Evolutionary conservation across 2,113 vertebrate genomes (phyloP).

Genomic region (Callocephalon fimbriatum): DNA sequence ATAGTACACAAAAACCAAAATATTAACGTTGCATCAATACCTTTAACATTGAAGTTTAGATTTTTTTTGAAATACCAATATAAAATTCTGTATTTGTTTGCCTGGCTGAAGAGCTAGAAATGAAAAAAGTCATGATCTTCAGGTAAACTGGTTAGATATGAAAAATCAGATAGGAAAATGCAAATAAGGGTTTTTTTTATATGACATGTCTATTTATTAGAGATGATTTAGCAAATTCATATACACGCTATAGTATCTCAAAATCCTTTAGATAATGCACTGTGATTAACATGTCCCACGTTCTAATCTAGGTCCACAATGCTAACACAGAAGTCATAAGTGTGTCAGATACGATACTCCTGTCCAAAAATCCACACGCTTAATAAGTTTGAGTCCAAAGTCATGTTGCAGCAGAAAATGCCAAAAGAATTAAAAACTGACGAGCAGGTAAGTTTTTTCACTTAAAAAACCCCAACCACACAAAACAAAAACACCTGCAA

Average conservation of each 20-base stretch:
- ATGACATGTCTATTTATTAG: background rate
- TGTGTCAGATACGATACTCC: background rate
- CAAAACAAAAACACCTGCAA: accelerated
- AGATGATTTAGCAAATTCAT: background rate
- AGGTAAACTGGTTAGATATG: background rate
- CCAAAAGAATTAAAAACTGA: background rate
- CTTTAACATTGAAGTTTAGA: background rate
- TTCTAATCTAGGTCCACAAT: background rate
- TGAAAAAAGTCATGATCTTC: background rate
- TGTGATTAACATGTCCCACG: background rate
- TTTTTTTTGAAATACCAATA: background rate
- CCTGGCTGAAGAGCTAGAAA: background rate
- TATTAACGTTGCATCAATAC: background rate
- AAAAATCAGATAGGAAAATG: background rate
- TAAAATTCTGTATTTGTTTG: background rate
- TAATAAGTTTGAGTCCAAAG: background rate
- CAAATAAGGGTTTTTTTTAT: background rate
- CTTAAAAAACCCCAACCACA: background rate
- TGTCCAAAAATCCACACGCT: background rate
- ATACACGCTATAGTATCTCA: background rate
- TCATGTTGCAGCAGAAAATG: background rate
- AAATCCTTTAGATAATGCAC: background rate
- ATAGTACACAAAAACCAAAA: background rate
- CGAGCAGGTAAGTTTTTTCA: background rate
- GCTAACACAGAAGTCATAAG: background rate